These are phyloP conservation scores for Buphagus erythrorhynchus DNA, from an alignment of 2,797 vertebrate species.

Conservation along the genomic window DNA sequence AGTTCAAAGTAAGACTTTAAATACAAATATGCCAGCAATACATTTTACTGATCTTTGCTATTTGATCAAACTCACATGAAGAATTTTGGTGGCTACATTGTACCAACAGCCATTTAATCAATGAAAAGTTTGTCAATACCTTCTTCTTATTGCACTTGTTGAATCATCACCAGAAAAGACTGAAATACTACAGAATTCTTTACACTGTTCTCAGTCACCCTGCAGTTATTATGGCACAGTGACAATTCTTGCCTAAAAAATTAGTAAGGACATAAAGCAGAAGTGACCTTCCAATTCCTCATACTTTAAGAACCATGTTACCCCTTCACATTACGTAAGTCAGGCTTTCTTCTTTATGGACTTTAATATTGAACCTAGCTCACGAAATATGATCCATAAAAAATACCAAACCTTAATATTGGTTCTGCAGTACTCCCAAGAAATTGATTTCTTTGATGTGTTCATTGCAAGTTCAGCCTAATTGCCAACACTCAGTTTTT, in stretches of 20 bases:
- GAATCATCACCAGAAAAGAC: not conserved
- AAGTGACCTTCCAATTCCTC: not conserved
- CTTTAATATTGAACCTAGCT: not conserved
- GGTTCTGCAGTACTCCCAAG: not conserved
- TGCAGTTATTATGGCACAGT: not conserved
- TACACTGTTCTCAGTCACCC: not conserved
- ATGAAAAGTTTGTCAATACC: not conserved
- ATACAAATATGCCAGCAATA: not conserved
- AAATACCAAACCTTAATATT: not conserved
- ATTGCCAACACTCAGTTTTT: not conserved
- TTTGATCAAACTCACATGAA: not conserved
- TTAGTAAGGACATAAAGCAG: not conserved
- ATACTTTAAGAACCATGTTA: not conserved
- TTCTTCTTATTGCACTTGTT: not conserved
- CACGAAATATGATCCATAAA: fast-evolving
- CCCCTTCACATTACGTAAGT: not conserved
- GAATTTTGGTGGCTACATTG: not conserved
- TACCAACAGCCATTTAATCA: not conserved
- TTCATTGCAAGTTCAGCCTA: not conserved
- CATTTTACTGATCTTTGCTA: not conserved
- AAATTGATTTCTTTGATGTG: not conserved
- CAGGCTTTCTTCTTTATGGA: not conserved
- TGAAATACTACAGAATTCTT: not conserved
- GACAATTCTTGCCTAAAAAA: not conserved
- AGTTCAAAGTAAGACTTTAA: not conserved